Conservation (phyloP, 30 jellyfish, hydroid and myxozoan species). For the Pseudorhiza aurosa region DNA sequence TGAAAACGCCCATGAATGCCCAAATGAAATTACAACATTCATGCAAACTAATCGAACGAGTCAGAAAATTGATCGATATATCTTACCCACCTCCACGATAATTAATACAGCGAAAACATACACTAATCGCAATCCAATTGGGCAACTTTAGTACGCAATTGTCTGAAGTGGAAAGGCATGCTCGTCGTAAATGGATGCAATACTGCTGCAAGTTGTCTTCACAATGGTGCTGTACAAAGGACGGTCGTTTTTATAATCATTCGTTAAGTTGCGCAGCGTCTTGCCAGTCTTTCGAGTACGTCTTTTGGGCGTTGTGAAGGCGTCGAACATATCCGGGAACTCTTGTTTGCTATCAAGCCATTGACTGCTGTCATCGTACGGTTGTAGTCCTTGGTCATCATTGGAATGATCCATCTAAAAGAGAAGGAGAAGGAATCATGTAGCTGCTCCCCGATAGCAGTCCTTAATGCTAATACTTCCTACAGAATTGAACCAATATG, state of each 20-base stretch:
- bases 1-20: no score
- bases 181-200: constrained; percentile 24
- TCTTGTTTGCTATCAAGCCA: constrained; percentile 73
- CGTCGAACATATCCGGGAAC: constrained; percentile 59
- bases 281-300: constrained; percentile 44
- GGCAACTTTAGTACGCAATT: constrained; percentile 2
- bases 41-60: not conserved
- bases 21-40: no score
- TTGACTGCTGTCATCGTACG: not conserved
- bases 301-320: constrained; percentile 63
- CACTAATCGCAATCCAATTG: not conserved
- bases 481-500: no score
- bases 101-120: not conserved
- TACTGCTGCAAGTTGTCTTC: constrained; percentile 69
- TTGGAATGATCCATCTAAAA: not conserved
- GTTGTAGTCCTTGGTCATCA: not conserved
- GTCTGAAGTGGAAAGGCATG: constrained; percentile 23
- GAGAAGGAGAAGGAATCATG: no score
- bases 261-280: constrained; percentile 1
- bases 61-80: not conserved
- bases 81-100: not conserved
- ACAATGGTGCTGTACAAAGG: constrained; percentile 83
- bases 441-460: no score
- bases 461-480: no score
- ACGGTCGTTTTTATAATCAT: constrained; percentile 3